Evolutionary conservation across 2,888 invertebrate genomes (phyloP).

Genomic region (Ochropleura plecta): DNA sequence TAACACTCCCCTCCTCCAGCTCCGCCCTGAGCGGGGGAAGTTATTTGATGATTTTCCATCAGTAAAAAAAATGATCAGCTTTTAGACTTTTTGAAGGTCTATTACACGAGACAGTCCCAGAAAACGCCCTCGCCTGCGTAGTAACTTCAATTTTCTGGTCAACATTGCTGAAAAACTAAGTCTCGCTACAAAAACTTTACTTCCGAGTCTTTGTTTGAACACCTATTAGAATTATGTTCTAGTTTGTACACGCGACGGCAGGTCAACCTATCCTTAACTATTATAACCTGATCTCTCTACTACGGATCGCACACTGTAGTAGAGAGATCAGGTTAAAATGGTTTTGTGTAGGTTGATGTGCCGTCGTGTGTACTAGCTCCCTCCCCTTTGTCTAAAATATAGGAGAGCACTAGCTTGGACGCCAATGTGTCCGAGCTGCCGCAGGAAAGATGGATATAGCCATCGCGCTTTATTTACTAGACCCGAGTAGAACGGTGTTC

Average conservation of each 20-base stretch:
- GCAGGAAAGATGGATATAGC: conserved; percentile 68
- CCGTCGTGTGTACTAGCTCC: neutral
- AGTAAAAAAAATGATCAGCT: too few species aligned
- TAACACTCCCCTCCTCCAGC: too few species aligned
- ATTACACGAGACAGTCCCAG: too few species aligned
- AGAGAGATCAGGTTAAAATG: too few species aligned
- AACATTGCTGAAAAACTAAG: neutral
- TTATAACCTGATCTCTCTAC: too few species aligned
- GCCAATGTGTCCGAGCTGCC: conserved; percentile 45
- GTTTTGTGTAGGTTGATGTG: too few species aligned
- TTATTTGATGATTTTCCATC: too few species aligned
- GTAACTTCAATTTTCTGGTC: neutral
- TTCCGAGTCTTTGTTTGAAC: neutral
- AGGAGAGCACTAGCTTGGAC: conserved; percentile 33
- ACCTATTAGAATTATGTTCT: neutral
- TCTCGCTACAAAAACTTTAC: neutral
- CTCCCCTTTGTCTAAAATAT: conserved; percentile 33
- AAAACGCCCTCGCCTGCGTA: too few species aligned
- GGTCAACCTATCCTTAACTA: too few species aligned
- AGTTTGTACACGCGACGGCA: neutral
- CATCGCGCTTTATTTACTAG: conserved; percentile 65
- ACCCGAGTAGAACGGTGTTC: conserved; percentile 50
- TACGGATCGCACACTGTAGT: too few species aligned
- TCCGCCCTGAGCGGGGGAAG: too few species aligned
- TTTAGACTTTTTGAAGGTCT: too few species aligned